Percentiles rank a stretch among this genome's conserved stretches.
Conservation (phyloP, 2,888 invertebrate genomes). For the Ectemnius continuus region DNA sequence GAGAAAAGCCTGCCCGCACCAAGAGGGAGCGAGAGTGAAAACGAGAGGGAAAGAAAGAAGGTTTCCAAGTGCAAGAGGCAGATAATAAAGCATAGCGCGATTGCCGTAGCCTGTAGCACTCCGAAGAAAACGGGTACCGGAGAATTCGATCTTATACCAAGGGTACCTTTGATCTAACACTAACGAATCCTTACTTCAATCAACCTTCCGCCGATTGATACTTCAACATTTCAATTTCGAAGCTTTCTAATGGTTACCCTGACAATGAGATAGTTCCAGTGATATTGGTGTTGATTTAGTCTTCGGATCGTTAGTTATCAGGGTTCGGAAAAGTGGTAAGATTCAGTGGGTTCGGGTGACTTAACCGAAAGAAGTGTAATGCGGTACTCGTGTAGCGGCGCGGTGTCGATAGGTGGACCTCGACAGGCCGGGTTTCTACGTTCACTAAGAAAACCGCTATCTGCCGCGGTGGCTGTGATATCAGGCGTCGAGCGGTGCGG, state of each 20-base stretch:
- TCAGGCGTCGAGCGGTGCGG: constrained; percentile 42
- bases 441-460: constrained; percentile 66
- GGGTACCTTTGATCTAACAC: too few species aligned
- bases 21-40: background rate
- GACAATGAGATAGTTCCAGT: too few species aligned
- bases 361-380: constrained; percentile 67
- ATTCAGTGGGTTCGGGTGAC: constrained; percentile 68
- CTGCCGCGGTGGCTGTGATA: constrained; percentile 50
- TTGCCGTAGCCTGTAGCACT: background rate
- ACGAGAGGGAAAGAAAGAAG: background rate
- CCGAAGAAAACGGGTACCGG: too few species aligned
- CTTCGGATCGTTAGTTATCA: too few species aligned
- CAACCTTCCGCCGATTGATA: too few species aligned
- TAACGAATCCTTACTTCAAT: too few species aligned
- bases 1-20: background rate
- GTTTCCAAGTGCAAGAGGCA: background rate
- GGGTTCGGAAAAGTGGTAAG: constrained; percentile 27
- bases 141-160: too few species aligned
- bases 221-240: too few species aligned
- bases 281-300: too few species aligned
- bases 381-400: constrained; percentile 69
- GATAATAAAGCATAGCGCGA: constrained; percentile 4
- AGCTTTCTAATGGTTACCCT: too few species aligned
- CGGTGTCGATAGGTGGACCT: constrained; percentile 50
- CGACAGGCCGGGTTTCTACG: constrained; percentile 34